Evolutionary conservation across 1,140 invertebrate species (phyloP), one percentile per base, ranked within the genome.

Genomic region (Meteorus sp.): DNA sequence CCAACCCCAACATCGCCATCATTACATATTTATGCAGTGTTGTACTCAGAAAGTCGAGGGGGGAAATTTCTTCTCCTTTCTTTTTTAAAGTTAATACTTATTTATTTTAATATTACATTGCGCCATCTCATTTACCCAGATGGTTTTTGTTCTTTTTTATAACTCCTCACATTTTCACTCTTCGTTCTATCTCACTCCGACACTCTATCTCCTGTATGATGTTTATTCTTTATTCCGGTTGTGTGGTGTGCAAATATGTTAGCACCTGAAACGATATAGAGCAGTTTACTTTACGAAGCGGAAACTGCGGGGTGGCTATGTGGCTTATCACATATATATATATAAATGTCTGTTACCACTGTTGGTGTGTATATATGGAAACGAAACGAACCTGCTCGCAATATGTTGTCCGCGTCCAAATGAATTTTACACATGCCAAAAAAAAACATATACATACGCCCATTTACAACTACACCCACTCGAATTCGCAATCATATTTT

Each of bases 161-260:
- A 9, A 17, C 11, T 20, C 20, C 20, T 45, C 43, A 17, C 43
- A 22, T 4, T 5, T 45, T 45, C 27, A 29, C 4, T 29, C 27
- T 29, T 29, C 9, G 4, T 29, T 29, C 27, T 29, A 29, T 44
- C 41, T 44, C 20, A 19, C 20, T 19, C 20, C 19, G 19, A 4
- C 15, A 7, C 19, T 44, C 20, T 44, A 3, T 19, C 19, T 44
- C 17, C 20, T 44, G 19, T 8, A 19, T 8, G 9, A 20, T 5
- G 19, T 44, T 44, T 44, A 44, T 44, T 19, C 41, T 19, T 44
- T 20, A 44, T 19, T 44, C 19, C 17, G 19, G 11, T n/a, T n/a
- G 13, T 19, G 41, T 9, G 41, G 41, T 44, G 20, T 44, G 41
- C 19, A 44, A 44, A 44, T 44, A 44, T 44, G 41, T 44, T 13